Evolutionary conservation across 2,888 invertebrate species (phyloP).

Genomic region (Sinelater perroti): DNA sequence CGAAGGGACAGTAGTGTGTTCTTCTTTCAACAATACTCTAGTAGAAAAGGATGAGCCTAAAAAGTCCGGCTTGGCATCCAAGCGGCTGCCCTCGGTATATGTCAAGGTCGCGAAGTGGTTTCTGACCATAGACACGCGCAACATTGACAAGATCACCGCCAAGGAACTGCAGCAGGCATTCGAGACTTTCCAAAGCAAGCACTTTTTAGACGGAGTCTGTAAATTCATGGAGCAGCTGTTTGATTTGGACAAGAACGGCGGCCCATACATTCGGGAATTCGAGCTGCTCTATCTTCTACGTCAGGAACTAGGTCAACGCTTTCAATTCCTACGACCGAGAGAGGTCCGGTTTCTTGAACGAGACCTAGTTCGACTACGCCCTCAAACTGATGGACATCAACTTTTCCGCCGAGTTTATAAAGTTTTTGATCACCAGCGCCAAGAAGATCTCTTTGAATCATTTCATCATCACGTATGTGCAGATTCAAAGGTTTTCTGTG

Average conservation of each 20-base stretch:
- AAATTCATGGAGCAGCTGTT: slow-evolving; percentile 56
- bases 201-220: slow-evolving; percentile 53
- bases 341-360: slow-evolving; percentile 51
- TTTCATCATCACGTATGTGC: slow-evolving; percentile 57
- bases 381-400: slow-evolving; percentile 53
- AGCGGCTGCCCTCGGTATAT: slow-evolving; percentile 35
- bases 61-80: too few species aligned
- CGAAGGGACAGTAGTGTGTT: too few species aligned
- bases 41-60: too few species aligned
- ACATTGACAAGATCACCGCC: slow-evolving; percentile 51
- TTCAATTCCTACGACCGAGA: slow-evolving; percentile 53
- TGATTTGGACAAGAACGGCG: slow-evolving; percentile 55
- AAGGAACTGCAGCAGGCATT: slow-evolving; percentile 56
- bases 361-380: slow-evolving; percentile 51
- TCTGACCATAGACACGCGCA: slow-evolving; percentile 45
- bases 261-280: slow-evolving; percentile 54
- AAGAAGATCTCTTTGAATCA: slow-evolving; percentile 55
- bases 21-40: too few species aligned
- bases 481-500: slow-evolving; percentile 57
- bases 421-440: slow-evolving; percentile 50
- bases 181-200: slow-evolving; percentile 53
- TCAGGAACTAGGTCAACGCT: slow-evolving; percentile 55
- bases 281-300: slow-evolving; percentile 54
- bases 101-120: slow-evolving; percentile 52
- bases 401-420: slow-evolving; percentile 52